phyloP scores from a whole-genome alignment of 2,797 vertebrate species.

The Muraenolepis orangiensis region DNA sequence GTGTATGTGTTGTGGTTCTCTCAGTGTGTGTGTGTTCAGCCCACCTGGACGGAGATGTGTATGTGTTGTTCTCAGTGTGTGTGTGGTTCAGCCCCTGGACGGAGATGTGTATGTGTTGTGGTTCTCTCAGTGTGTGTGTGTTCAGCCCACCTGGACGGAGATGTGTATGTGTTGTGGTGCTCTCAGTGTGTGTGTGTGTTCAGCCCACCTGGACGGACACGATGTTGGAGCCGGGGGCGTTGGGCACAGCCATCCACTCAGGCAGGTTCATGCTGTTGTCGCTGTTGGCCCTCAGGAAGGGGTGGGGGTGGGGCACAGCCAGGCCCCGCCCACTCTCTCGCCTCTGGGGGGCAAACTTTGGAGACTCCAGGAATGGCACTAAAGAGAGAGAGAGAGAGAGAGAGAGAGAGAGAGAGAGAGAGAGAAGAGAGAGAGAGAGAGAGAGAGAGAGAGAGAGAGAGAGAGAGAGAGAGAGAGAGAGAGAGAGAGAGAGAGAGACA shows the following conservation, averaged over 20 bases:
- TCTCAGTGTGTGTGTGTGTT: no score
- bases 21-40: no score
- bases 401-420: background rate
- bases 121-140: no score
- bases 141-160: no score
- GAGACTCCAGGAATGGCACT: conserved; percentile 92
- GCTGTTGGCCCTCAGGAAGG: conserved; percentile 88
- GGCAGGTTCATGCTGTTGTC: conserved; percentile 90
- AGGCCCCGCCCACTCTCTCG: conserved; percentile 77
- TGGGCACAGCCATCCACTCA: conserved; percentile 84
- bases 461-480: background rate
- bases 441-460: background rate
- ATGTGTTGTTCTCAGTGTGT: no score
- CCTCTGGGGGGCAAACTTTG: conserved; percentile 84
- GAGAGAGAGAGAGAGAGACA: background rate
- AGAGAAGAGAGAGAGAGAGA: background rate
- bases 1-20: no score
- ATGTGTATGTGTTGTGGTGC: no score
- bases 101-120: no score
- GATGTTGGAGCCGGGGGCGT: conserved; percentile 72
- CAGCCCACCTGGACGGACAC: conserved; percentile 76
- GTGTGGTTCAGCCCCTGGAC: no score
- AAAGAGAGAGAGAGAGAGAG: conserved; percentile 1
- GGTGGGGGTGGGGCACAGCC: conserved; percentile 79
- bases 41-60: no score